These are phyloP conservation scores for Drosophila prosaltans DNA, from an alignment of 1,140 invertebrate species.

Conservation along the genomic window DNA sequence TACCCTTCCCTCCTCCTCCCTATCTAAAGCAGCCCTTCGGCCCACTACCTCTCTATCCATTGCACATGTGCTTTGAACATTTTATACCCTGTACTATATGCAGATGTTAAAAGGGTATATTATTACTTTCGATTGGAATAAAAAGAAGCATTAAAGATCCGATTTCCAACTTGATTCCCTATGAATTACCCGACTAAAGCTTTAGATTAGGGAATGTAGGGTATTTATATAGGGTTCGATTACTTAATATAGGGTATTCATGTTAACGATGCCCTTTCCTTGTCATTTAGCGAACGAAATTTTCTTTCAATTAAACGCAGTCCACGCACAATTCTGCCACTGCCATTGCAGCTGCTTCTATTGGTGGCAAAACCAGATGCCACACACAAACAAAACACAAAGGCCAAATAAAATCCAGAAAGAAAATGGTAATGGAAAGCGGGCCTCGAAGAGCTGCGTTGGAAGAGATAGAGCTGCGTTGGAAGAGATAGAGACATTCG, in stretches of 20 bases:
- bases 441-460: neutral
- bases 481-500: conserved; percentile 12
- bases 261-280: neutral
- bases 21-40: neutral
- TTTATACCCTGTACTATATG: neutral
- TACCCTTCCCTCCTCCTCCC: neutral
- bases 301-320: conserved; percentile 78
- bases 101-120: no score
- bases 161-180: no score
- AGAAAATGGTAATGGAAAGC: neutral
- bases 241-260: neutral
- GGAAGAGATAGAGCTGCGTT: neutral
- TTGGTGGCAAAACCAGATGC: conserved; percentile 64
- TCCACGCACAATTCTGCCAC: conserved; percentile 52
- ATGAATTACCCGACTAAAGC: no score
- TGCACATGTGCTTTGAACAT: conserved; percentile 60
- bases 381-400: conserved; percentile 49
- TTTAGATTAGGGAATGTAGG: no score
- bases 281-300: conserved; percentile 36
- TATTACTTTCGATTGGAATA: no score
- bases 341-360: neutral
- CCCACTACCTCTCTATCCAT: neutral
- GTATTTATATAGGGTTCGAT: no score
- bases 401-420: conserved; percentile 3
- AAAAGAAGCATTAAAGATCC: no score